These are phyloP conservation scores for Cyphomyrus plagiostoma DNA, from an alignment of 2,113 vertebrate genomes.

Conservation along the genomic window DNA sequence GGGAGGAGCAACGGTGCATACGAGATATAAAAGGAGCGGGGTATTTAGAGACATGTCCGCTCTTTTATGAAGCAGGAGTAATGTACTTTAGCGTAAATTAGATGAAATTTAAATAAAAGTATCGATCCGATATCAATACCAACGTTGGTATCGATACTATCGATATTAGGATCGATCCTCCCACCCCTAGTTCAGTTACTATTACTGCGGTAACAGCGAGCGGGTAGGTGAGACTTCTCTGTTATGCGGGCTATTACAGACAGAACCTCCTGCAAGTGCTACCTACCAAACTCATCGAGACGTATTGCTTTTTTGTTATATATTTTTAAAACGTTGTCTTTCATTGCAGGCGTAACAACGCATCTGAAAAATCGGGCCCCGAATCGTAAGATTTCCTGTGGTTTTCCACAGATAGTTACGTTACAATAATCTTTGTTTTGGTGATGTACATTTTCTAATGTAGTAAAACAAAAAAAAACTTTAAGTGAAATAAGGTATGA, in stretches of 20 bases:
- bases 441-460: not conserved
- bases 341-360: not conserved
- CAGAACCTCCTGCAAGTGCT: not conserved
- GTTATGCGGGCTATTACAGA: not conserved
- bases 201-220: not conserved
- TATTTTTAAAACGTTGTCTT: not conserved
- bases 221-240: not conserved
- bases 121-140: no score
- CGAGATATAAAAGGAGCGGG: no score
- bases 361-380: not conserved
- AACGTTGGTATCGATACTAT: no score
- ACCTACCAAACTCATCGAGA: not conserved
- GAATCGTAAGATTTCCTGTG: not conserved
- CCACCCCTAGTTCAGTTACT: no score
- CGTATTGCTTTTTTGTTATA: not conserved
- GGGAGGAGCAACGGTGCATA: no score
- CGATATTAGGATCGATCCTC: no score
- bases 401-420: not conserved
- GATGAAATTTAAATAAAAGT: no score
- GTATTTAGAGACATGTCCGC: no score
- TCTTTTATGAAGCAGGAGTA: no score
- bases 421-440: not conserved
- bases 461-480: not conserved
- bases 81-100: no score
- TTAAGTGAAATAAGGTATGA: not conserved